Evolutionary conservation across 1,140 invertebrate species (phyloP), one percentile per base, ranked within the genome.

Genomic region (Oncopodura yosiiana): DNA sequence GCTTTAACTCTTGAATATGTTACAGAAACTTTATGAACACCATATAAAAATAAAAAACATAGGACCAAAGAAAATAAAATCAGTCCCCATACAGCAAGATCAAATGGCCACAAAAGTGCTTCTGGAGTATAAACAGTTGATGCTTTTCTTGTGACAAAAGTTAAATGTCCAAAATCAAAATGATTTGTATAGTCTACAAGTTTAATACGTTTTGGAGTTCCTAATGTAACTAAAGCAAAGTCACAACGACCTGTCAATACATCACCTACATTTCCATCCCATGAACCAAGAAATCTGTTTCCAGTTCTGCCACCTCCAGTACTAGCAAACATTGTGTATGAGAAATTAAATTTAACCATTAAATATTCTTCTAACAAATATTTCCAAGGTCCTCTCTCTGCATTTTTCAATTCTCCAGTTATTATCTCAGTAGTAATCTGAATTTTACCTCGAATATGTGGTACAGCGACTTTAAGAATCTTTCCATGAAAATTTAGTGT

Each of bases 221-320:
- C 11, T 9, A 27, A 24, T 18, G 32, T 36, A 11, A 49, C 46
- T 14, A 34, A 6, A 16, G 26, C 54, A 16, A 56, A 46, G 41
- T 56, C 46, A 11, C 46, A 45, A 24, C 27, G 23, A 9, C 37
- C 39, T 1, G 23, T 29, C 5, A 49, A 23, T 18, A 56, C 38
- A 32, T 56, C 54, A 18, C 54, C 54, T 5, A 36, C 38, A 11
- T 45, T 58, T 23, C 56, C 56, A 19, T 52, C 27, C 56, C 56
- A 58, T 2, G 56, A 52, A 23, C 49, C 49, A 0, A 16, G 21
- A 6, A 46, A 23, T 32, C 32, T 21, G 9, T 36, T 18, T 14
- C 56, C 56, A 0, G 56, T 58, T 14, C 56, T 49, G 11, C 56
- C 56, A 3, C 49, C 49, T 23, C 51, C 51, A 16, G 48, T 26